phyloP scores from a whole-genome alignment of 2,113 vertebrate genomes.

The pig (Sus scrofa) region DNA sequence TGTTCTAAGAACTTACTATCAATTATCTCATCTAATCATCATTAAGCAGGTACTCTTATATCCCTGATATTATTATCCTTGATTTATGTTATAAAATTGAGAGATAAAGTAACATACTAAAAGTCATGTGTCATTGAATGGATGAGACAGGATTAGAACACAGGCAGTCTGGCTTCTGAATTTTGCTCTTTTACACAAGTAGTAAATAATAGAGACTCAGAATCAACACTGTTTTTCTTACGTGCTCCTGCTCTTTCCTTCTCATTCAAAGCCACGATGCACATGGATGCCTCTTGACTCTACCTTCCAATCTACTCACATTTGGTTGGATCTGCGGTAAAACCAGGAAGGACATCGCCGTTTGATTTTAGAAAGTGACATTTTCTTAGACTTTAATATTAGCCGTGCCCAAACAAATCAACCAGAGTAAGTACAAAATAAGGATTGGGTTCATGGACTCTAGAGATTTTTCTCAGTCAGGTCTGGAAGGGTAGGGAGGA shows the following conservation, averaged over 20 bases:
- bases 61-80: not conserved
- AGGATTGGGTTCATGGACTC: not conserved
- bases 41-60: not conserved
- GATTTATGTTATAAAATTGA: not conserved
- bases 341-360: not conserved
- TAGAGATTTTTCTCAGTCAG: not conserved
- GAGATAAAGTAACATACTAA: not conserved
- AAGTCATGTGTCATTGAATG: not conserved
- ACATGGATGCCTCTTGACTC: not conserved
- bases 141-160: not conserved
- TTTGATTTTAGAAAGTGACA: not conserved
- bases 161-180: not conserved
- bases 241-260: not conserved
- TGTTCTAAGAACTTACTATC: not conserved
- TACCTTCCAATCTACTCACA: not conserved
- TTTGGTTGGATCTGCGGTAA: not conserved
- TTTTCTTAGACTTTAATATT: not conserved
- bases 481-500: not conserved
- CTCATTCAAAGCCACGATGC: not conserved
- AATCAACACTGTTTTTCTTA: too few species aligned
- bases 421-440: not conserved
- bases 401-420: not conserved
- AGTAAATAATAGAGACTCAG: too few species aligned
- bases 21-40: not conserved
- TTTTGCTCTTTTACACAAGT: not conserved